Conservation (phyloP, 2,888 invertebrate genomes). For the Dicyrtomina minuta region DNA sequence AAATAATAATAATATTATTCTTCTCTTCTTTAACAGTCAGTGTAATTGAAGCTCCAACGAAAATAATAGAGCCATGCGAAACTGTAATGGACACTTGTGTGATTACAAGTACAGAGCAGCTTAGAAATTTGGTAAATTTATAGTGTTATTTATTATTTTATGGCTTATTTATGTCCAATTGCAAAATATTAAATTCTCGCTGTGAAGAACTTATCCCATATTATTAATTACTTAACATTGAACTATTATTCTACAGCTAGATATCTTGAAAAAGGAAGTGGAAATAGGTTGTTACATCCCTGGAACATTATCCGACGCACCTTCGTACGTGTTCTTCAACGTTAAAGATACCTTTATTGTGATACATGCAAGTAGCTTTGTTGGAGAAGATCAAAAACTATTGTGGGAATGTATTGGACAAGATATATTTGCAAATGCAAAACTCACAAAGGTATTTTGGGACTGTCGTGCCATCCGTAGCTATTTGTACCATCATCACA, state of each 20-base stretch:
- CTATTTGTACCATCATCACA: constrained; percentile 4
- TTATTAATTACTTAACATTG: too few species aligned
- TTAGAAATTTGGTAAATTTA: not conserved
- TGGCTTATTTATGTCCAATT: too few species aligned
- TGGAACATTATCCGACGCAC: not conserved
- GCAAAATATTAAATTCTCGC: too few species aligned
- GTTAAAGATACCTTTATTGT: constrained; percentile 3
- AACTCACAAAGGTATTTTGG: constrained; percentile 9
- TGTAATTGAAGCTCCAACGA: not conserved
- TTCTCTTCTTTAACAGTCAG: not conserved
- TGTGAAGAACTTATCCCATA: too few species aligned
- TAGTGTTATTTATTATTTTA: too few species aligned
- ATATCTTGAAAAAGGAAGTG: not conserved
- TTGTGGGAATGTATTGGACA: constrained; percentile 3
- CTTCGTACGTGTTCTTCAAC: not conserved
- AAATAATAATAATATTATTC: too few species aligned
- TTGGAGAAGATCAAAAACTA: not conserved
- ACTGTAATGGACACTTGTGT: constrained; percentile 9
- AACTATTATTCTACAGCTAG: too few species aligned
- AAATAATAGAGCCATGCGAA: not conserved
- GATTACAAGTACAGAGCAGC: not conserved
- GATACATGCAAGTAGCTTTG: not conserved
- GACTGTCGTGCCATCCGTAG: not conserved
- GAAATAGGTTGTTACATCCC: constrained; percentile 20
- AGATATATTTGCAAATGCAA: too few species aligned